Evolutionary conservation across 2,797 vertebrate species (phyloP).

Genomic region (Sebastes iracundus): DNA sequence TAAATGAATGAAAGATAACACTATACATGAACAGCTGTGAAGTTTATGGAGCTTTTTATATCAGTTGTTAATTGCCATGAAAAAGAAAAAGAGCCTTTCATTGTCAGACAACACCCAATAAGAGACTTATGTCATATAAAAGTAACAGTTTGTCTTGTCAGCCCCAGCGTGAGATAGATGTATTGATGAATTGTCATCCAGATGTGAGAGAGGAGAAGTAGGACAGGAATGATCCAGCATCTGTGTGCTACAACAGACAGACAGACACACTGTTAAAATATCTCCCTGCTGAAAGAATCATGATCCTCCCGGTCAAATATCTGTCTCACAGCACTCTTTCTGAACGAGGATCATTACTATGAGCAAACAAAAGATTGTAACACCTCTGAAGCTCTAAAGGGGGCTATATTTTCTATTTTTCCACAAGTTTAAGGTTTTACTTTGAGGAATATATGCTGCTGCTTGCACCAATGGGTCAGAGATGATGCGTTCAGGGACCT

Average conservation of each 20-base stretch:
- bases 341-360: constrained; percentile 18
- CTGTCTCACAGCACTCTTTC: constrained; percentile 10
- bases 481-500: too few species aligned
- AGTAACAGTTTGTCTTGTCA: constrained; percentile 54
- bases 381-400: not conserved
- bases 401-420: not conserved
- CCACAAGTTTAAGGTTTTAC: not conserved
- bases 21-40: constrained; percentile 60
- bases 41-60: constrained; percentile 76
- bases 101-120: constrained; percentile 48
- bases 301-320: constrained; percentile 8
- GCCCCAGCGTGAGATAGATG: constrained; percentile 41
- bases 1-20: constrained; percentile 31
- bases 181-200: constrained; percentile 70
- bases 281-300: constrained; percentile 42
- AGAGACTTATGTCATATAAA: constrained; percentile 46
- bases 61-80: constrained; percentile 51
- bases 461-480: fast-evolving
- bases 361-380: constrained; percentile 23
- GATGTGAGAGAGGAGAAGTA: constrained; percentile 55
- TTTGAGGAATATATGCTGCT: not conserved
- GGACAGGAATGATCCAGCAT: constrained; percentile 51
- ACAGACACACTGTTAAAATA: constrained; percentile 55
- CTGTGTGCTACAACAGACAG: constrained; percentile 36
- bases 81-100: constrained; percentile 43